phyloP scores from a whole-genome alignment of 2,888 invertebrate genomes.

The Bibio marci region DNA sequence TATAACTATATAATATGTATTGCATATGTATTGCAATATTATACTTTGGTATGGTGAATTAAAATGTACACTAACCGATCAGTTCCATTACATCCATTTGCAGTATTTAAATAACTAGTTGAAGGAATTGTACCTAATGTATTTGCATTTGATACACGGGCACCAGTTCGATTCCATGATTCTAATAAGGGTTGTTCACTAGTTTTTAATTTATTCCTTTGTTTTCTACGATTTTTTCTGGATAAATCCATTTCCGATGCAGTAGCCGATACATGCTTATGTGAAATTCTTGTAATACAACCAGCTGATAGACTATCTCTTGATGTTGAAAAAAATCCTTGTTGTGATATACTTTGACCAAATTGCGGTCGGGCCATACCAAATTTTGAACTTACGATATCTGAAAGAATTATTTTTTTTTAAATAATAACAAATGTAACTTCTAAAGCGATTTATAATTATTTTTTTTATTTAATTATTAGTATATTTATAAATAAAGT shows the following conservation, averaged over 20 bases:
- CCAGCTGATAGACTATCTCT: conserved; percentile 57
- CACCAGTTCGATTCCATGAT: conserved; percentile 43
- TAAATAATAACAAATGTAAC: no score
- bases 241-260: conserved; percentile 60
- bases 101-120: conserved; percentile 41
- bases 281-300: conserved; percentile 42
- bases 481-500: no score
- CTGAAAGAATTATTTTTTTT: no score
- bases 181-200: conserved; percentile 58
- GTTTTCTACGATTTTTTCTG: conserved; percentile 42
- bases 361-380: conserved; percentile 43
- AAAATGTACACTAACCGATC: conserved; percentile 36
- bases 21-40: no score
- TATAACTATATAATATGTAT: neutral
- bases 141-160: conserved; percentile 32
- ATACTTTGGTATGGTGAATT: neutral
- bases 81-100: conserved; percentile 46
- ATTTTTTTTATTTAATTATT: no score
- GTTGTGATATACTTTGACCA: conserved; percentile 32
- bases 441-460: no score
- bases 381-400: conserved; percentile 66
- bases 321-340: conserved; percentile 51
- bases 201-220: conserved; percentile 47
- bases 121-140: conserved; percentile 33
- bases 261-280: conserved; percentile 36